phyloP scores from a whole-genome alignment of 2,797 vertebrate species.

The Galago senegalensis region DNA sequence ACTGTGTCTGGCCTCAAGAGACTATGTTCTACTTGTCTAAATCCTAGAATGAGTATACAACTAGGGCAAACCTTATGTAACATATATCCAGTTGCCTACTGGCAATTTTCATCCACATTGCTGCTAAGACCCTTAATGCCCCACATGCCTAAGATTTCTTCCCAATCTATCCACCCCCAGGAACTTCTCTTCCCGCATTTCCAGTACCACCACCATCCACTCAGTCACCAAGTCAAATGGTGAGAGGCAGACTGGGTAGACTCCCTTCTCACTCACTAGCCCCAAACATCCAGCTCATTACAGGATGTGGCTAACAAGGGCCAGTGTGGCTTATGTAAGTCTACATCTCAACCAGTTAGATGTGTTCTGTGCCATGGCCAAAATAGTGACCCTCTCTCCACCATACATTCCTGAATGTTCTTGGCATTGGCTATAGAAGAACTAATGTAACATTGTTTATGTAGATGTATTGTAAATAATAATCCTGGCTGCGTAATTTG shows the following conservation, averaged over 20 bases:
- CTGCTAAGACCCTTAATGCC: neutral
- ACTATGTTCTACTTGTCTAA: neutral
- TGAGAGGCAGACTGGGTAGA: neutral
- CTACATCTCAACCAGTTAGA: neutral
- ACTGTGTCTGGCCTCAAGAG: no score
- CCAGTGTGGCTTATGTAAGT: neutral
- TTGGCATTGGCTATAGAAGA: neutral
- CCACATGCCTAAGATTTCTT: neutral
- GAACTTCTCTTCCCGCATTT: neutral
- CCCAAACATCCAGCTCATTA: neutral
- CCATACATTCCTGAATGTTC: neutral
- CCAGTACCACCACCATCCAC: neutral
- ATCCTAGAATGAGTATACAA: neutral
- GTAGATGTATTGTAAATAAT: neutral
- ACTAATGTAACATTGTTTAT: neutral
- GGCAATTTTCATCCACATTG: neutral
- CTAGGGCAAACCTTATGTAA: neutral
- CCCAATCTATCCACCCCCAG: neutral
- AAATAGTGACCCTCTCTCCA: neutral
- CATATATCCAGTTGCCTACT: neutral
- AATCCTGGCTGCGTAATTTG: neutral
- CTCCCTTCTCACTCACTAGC: neutral
- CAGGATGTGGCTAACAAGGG: neutral
- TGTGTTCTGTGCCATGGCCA: neutral
- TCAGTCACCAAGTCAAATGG: neutral